Base-by-base conservation (phyloP, 2,113 vertebrate genomes). In the Tichodroma muraria region DNA sequence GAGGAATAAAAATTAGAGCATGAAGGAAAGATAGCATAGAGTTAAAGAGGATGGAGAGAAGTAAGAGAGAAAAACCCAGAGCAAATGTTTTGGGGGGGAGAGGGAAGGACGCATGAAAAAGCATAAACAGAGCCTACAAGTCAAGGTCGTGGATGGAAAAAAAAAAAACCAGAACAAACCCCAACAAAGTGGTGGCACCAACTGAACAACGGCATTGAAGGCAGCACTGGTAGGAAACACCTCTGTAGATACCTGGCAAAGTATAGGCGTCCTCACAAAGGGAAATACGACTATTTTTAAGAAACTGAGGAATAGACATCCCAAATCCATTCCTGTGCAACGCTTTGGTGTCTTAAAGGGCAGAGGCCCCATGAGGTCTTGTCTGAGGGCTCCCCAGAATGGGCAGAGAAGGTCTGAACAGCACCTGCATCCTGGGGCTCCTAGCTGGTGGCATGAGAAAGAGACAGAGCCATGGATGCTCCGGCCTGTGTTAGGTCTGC, bases 1-100 rank as follows among this genome's bases (percentile, higher is more conserved):
- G 66, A 95, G 68, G 68, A 97, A 95, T 65, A 91, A 97, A 96
- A 95, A 95, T 90, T 93, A 85, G 83, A 97, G 30, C 42, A 80
- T n/a, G 42, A 6, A 70, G 27, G 33, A 80, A 83, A 83, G 19
- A 88, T 0, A 76, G 15, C 15, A 59, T 2, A 88, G 35, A 17
- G 37, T 11, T 68, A 50, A 88, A 79, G 16, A 47, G 7, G 11
- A 53, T 11, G 11, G 33, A 70, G 9, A 80, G 13, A 84, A 68
- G 12, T 6, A 53, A 79, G 10, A 85, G 44, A 52, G 73, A 93
- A 95, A 93, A 92, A 93, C 60, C 28, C 76, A 92, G 57, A 94
- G 77, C 28, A 96, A 95, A 96, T 96, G 93, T 85, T n/a, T n/a
- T 85, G 88, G 15, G 68, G n/a, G 16, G 38, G 50, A 1, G 1